Conservation (phyloP, 1,140 invertebrate species). For the Diprion similis region DNA sequence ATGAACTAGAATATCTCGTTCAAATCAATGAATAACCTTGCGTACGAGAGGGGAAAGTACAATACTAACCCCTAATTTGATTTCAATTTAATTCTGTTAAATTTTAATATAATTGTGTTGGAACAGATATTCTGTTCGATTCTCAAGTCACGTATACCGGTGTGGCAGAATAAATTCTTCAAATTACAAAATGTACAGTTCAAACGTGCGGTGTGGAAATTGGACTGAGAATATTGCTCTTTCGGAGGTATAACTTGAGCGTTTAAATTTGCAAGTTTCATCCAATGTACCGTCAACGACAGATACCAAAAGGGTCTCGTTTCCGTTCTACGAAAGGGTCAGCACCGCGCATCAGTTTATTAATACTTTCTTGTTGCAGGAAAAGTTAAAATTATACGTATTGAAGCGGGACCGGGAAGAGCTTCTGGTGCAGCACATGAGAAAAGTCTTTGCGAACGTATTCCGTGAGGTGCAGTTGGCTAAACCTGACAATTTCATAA, state of each 20-base stretch:
- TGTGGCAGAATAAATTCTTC: neutral
- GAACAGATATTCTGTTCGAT: too few relatives aligned
- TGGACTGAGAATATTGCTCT: conserved; percentile 17
- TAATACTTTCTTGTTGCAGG: neutral
- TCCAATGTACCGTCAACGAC: too few relatives aligned
- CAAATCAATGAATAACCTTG: too few relatives aligned
- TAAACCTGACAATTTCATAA: conserved; percentile 6
- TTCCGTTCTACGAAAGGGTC: too few relatives aligned
- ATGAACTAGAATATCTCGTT: too few relatives aligned
- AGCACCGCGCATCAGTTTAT: too few relatives aligned
- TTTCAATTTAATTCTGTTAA: too few relatives aligned
- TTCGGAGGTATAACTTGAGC: neutral
- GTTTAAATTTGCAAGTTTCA: neutral
- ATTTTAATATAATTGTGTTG: too few relatives aligned
- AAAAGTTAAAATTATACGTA: conserved; percentile 12
- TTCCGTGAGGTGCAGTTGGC: conserved; percentile 14
- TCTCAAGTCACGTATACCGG: too few relatives aligned
- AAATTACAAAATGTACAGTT: conserved; percentile 12
- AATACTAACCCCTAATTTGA: too few relatives aligned
- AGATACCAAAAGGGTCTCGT: too few relatives aligned
- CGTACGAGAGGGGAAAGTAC: too few relatives aligned
- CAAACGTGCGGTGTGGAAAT: conserved; percentile 18
- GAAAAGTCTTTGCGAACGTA: conserved; percentile 18
- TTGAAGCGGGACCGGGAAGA: conserved; percentile 10
- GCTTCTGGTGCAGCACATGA: conserved; percentile 19